Percentiles rank a stretch among this genome's conserved stretches.
phyloP scores from a whole-genome alignment of 2,113 vertebrate species.

The Meles meles region DNA sequence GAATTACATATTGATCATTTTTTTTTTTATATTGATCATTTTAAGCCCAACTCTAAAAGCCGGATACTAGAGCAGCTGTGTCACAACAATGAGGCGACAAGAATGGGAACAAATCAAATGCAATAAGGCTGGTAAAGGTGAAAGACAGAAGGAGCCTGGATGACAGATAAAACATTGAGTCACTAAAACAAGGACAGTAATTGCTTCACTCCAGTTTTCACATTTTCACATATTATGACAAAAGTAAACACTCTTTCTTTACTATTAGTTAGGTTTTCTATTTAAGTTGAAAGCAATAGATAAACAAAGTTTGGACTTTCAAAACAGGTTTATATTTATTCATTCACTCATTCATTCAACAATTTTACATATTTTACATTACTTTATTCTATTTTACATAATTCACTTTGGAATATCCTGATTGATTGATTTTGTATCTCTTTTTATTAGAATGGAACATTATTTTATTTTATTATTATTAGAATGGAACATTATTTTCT shows the following conservation, averaged over 20 bases:
- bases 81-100: neutral
- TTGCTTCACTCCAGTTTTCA: neutral
- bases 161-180: neutral
- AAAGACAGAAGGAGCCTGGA: neutral
- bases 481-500: neutral
- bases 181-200: neutral
- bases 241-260: neutral
- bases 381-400: neutral
- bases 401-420: neutral
- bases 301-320: neutral
- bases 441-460: neutral
- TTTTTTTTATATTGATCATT: neutral
- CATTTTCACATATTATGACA: neutral
- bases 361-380: neutral
- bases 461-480: neutral
- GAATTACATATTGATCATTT: neutral
- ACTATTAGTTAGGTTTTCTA: neutral
- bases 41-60: neutral
- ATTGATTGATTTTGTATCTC: neutral
- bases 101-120: neutral
- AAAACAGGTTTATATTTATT: neutral
- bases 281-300: neutral
- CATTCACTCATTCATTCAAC: neutral
- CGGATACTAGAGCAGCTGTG: neutral
- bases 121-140: neutral